Evolutionary conservation across 1,140 invertebrate species (phyloP), one percentile per base, ranked within the genome.

Genomic region (Diorhabda carinulata): DNA sequence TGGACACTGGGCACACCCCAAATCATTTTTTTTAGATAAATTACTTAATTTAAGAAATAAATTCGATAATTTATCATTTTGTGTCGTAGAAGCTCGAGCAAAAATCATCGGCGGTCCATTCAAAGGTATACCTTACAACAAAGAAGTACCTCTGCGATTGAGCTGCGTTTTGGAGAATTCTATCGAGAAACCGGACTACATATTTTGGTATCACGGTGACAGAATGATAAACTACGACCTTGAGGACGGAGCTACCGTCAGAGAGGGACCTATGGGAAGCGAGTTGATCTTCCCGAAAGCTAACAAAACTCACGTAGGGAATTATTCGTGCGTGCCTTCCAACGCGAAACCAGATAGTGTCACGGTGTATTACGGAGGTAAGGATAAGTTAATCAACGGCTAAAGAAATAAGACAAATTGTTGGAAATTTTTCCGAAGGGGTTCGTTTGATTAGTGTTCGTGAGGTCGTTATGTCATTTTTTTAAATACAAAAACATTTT

Each of bases 181-280:
- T 2, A 64, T 64, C 10, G 63, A 64, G 8, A 8, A 43, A 3
- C 63, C 63, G 8, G 45, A 47, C 4, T 64, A 88, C 80, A 89
- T 92, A 62, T 92, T 92, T 81, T 92, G 91, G 94, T 92, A 90
- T 81, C 89, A 90, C 76, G 87, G 88, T 70, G 85, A 85, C 65
- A 85, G 86, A 70, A 90, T 91, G 88, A 89, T 91, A 73, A 91
- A 91, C 78, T 91, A 90, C 79, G 89, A 91, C 75, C 82, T 85
- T 67, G 90, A 90, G 83, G 86, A 90, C 64, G 92, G 92, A 59
- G 92, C 91, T 69, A 73, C 77, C 5, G 77, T 81, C 3, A 71
- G 81, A 78, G 76, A 82, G 80, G 76, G 82, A 77, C 73, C 76
- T 80, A 70, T 83, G 81, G 70, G 80, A 81, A 87, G 86, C 66